These are phyloP conservation scores for Cyclina sinensis DNA, from an alignment of 1,140 invertebrate genomes.

Conservation along the genomic window DNA sequence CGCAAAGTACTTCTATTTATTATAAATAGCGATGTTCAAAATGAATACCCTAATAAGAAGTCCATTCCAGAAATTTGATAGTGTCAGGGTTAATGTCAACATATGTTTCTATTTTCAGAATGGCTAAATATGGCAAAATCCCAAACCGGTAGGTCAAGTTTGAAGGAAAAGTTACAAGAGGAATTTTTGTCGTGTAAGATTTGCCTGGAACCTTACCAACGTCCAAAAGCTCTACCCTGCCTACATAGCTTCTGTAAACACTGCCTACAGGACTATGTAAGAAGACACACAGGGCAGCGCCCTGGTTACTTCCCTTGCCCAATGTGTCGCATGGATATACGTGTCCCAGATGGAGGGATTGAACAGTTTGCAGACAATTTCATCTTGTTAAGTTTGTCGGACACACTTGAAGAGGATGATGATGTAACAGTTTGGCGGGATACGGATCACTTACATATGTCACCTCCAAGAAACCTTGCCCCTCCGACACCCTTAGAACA, in stretches of 20 bases:
- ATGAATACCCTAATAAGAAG: no score
- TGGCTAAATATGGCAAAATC: conserved; percentile 84
- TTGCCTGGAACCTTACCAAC: conserved; percentile 83
- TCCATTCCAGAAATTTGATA: no score
- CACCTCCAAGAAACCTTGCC: conserved; percentile 78
- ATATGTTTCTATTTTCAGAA: conserved; percentile 77
- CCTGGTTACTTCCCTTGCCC: conserved; percentile 84
- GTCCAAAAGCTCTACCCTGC: conserved; percentile 94
- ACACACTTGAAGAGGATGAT: conserved; percentile 81
- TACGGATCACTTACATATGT: conserved; percentile 64
- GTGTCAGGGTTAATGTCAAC: no score
- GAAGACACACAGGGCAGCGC: conserved; percentile 78
- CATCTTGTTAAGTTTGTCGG: conserved; percentile 80
- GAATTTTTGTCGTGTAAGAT: conserved; percentile 86
- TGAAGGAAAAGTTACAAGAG: conserved; percentile 84
- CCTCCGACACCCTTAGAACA: conserved; percentile 81
- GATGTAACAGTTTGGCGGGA: conserved; percentile 59
- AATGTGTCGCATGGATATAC: conserved; percentile 84
- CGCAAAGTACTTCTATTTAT: no score
- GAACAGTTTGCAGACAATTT: conserved; percentile 85
- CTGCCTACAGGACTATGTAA: conserved; percentile 89
- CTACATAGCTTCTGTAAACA: conserved; percentile 97
- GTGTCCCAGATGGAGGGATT: conserved; percentile 81
- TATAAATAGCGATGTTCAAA: no score
- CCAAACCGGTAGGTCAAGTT: conserved; percentile 68